Conservation (phyloP, 2,888 invertebrate genomes). For the Cordilura impudica region DNA sequence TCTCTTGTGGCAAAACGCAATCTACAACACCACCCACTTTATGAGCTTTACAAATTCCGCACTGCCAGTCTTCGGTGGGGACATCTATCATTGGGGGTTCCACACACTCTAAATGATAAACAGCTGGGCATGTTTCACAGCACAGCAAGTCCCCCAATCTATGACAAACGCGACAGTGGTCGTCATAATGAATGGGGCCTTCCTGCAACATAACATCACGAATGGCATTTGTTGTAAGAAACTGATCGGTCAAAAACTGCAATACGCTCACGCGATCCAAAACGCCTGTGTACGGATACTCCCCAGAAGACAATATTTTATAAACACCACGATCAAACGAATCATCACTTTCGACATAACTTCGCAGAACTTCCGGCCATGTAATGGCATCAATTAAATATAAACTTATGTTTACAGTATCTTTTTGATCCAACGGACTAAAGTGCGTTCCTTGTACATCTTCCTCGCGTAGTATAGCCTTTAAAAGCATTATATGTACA, state of each 20-base stretch:
- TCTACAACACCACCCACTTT: conserved; percentile 95
- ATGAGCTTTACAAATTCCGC: conserved; percentile 94
- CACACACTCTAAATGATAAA: conserved; percentile 97
- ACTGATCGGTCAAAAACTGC: conserved; percentile 95
- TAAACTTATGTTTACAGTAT: conserved; percentile 95
- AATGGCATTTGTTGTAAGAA: conserved; percentile 94
- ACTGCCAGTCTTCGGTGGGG: conserved; percentile 98
- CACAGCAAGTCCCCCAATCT: conserved; percentile 95
- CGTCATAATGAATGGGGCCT: conserved; percentile 95
- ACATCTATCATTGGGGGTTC: conserved; percentile 96
- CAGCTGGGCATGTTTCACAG: conserved; percentile 98
- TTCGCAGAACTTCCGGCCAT: conserved; percentile 95
- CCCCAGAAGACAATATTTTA: conserved; percentile 83
- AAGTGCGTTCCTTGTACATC: conserved; percentile 96
- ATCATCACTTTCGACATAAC: conserved; percentile 94
- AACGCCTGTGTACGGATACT: conserved; percentile 92
- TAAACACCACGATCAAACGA: conserved; percentile 86
- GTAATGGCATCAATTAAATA: conserved; percentile 96
- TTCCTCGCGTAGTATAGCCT: conserved; percentile 93
- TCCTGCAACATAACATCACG: conserved; percentile 95
- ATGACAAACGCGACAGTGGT: conserved; percentile 94
- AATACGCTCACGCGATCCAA: conserved; percentile 89
- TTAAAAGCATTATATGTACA: conserved; percentile 95
- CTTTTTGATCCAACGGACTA: conserved; percentile 97
- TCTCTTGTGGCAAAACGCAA: conserved; percentile 93